A percentile compares a stretch with the other conserved stretches of the same genome.
These are phyloP conservation scores for Porites rus DNA, from an alignment of 92 coral and sea anemone genomes.

Conservation along the genomic window DNA sequence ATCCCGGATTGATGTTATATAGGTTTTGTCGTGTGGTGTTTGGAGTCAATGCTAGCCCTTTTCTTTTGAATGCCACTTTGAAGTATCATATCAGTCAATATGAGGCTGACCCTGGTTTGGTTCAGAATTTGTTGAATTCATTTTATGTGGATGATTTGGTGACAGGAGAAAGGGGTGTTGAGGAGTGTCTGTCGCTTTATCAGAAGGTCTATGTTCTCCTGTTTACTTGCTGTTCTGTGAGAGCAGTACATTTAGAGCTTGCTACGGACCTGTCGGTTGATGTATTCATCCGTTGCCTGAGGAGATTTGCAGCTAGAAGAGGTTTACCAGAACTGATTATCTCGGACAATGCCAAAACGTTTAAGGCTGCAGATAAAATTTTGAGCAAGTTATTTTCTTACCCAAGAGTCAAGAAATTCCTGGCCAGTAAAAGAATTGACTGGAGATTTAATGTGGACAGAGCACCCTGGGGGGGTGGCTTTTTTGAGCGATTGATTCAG, in stretches of 20 bases:
- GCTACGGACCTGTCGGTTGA: slow-evolving; percentile 43
- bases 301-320: slow-evolving; percentile 55
- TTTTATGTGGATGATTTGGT: too few relatives aligned
- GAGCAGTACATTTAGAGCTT: slow-evolving; percentile 70
- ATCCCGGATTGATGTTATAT: too few relatives aligned
- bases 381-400: slow-evolving; percentile 40
- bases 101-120: too few relatives aligned
- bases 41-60: too few relatives aligned
- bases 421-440: slow-evolving; percentile 40
- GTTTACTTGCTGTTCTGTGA: slow-evolving; percentile 63
- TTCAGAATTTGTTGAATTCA: too few relatives aligned
- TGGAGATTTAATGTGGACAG: slow-evolving; percentile 70
- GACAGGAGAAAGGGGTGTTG: too few relatives aligned
- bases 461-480: slow-evolving; percentile 66
- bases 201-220: slow-evolving; percentile 43
- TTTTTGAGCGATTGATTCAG: slow-evolving; percentile 63
- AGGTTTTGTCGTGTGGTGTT: too few relatives aligned
- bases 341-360: slow-evolving; percentile 66
- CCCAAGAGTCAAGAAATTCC: slow-evolving; percentile 43
- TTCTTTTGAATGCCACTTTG: too few relatives aligned
- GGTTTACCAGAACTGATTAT: slow-evolving; percentile 57
- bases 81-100: too few relatives aligned
- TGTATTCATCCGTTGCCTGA: slow-evolving; percentile 45
- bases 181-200: too few relatives aligned
- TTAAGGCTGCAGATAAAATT: slow-evolving; percentile 61